phyloP scores from a whole-genome alignment of 2,113 vertebrate genomes.

The Seriola rivoliana region DNA sequence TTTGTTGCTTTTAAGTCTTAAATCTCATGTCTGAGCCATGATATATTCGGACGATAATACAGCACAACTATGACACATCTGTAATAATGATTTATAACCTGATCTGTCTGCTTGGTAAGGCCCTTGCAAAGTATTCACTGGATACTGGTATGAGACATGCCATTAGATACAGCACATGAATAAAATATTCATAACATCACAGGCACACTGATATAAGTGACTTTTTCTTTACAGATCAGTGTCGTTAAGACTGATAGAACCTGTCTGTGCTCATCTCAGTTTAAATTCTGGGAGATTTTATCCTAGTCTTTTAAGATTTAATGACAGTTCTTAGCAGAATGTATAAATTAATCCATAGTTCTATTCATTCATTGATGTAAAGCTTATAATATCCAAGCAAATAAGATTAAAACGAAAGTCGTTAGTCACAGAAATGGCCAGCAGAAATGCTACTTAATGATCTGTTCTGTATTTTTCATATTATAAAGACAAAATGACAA shows the following conservation, averaged over 20 bases:
- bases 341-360: background rate
- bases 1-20: background rate
- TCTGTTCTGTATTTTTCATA: too few species aligned
- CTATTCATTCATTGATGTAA: background rate
- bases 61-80: background rate
- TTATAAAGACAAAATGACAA: background rate
- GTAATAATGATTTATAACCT: constrained; percentile 1
- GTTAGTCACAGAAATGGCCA: background rate
- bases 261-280: background rate
- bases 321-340: background rate
- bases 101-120: constrained; percentile 1
- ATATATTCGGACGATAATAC: background rate
- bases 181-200: constrained; percentile 32
- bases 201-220: constrained; percentile 12
- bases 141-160: constrained; percentile 3
- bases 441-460: background rate
- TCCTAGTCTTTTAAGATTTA: background rate
- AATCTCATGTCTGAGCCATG: background rate
- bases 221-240: constrained; percentile 28
- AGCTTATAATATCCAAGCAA: background rate
- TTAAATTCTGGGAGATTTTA: constrained; percentile 4
- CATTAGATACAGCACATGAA: constrained; percentile 5
- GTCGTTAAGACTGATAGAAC: background rate
- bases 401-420: background rate
- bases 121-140: constrained; percentile 16